Conservation (phyloP, 2,888 invertebrate genomes). For the Epicampocera succincta region DNA sequence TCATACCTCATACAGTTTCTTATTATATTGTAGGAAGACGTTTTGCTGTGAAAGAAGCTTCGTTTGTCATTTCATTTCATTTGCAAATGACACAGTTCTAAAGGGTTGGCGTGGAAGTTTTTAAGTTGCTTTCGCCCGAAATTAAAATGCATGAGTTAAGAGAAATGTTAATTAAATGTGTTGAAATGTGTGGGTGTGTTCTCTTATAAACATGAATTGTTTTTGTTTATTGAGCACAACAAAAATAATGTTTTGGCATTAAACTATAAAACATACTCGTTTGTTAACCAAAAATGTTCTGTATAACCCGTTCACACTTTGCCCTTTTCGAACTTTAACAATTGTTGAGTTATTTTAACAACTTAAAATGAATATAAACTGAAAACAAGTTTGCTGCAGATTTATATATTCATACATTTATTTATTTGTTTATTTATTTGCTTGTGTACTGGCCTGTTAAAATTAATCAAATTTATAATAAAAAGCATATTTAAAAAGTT, state of each 20-base stretch:
- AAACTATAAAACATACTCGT: too few relatives aligned
- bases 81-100: too few relatives aligned
- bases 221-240: slow-evolving; percentile 1
- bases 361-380: neutral
- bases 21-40: too few relatives aligned
- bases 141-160: too few relatives aligned
- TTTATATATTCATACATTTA: slow-evolving; percentile 34
- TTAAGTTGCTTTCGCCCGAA: too few relatives aligned
- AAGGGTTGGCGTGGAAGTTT: too few relatives aligned
- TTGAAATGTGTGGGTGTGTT: neutral
- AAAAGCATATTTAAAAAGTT: slow-evolving; percentile 33
- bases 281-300: too few relatives aligned
- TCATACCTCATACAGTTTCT: too few relatives aligned
- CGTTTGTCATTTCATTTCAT: too few relatives aligned
- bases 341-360: slow-evolving; percentile 27
- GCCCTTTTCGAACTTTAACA: slow-evolving; percentile 25
- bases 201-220: neutral
- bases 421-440: neutral
- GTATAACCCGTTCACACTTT: too few relatives aligned
- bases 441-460: neutral
- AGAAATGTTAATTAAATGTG: neutral
- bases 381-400: neutral
- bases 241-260: slow-evolving; percentile 3
- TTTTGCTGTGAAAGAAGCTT: too few relatives aligned
- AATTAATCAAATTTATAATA: slow-evolving; percentile 28